Percentiles rank a stretch among this genome's conserved stretches.
Evolutionary conservation across 2,888 invertebrate species (phyloP).

Genomic region (Dromius quadrimaculatus): DNA sequence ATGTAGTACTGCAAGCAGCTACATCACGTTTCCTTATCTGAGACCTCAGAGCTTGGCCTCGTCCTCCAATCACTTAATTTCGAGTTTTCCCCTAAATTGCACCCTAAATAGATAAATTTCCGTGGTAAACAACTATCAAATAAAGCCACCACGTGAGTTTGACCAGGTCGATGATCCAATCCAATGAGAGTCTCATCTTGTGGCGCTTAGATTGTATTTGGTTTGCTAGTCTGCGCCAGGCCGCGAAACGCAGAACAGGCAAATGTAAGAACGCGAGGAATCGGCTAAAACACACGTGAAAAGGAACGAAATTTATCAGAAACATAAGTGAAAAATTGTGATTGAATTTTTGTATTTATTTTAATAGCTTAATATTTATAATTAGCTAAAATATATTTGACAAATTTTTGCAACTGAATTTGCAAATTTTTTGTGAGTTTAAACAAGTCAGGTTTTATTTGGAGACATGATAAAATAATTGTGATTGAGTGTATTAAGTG

Average conservation of each 20-base stretch:
- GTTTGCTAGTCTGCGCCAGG: constrained; percentile 48
- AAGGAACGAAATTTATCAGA: neutral
- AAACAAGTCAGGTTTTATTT: neutral
- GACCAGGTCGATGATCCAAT: constrained; percentile 41
- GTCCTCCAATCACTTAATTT: no score
- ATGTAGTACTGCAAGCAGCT: no score
- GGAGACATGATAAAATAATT: constrained; percentile 21
- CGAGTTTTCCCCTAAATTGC: no score
- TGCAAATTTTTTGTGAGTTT: neutral
- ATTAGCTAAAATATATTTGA: no score
- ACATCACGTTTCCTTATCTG: no score
- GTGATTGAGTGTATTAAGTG: constrained; percentile 4
- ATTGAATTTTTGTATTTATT: no score
- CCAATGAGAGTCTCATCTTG: constrained; percentile 10
- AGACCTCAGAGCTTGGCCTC: no score
- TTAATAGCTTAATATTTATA: no score
- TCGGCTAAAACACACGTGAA: constrained; percentile 9
- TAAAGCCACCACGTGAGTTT: neutral
- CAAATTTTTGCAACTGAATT: neutral
- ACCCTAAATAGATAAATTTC: neutral
- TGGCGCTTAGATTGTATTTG: constrained; percentile 48
- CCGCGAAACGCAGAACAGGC: constrained; percentile 14
- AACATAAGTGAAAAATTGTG: neutral
- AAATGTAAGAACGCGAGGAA: neutral
- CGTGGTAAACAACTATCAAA: neutral